phyloP scores from a whole-genome alignment of 35 echinoderm and acorn worm species.

The Nesometra sesokonis region DNA sequence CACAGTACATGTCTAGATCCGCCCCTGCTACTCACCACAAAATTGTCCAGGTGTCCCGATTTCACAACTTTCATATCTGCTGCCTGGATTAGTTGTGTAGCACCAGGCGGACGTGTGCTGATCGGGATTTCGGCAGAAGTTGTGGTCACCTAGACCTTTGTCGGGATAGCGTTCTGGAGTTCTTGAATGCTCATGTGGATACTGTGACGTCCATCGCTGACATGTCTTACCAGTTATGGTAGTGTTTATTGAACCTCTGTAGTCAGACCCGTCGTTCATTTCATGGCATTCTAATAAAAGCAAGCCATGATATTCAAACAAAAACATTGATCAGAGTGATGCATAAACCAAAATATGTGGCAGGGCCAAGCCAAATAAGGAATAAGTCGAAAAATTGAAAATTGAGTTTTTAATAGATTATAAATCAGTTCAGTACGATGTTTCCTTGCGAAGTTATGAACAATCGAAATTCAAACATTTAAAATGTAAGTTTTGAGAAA shows the following conservation, averaged over 20 bases:
- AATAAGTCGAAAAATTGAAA: too few relatives aligned
- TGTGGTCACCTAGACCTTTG: slow-evolving; percentile 6
- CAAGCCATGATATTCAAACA: too few relatives aligned
- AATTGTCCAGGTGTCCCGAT: background rate
- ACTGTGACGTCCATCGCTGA: slow-evolving; percentile 20
- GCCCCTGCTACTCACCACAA: background rate
- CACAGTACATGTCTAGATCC: too few relatives aligned
- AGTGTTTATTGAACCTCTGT: background rate
- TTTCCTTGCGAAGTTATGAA: too few relatives aligned
- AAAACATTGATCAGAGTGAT: too few relatives aligned
- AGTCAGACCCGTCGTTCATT: background rate
- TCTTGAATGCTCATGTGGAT: background rate
- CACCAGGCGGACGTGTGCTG: background rate
- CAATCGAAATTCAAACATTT: too few relatives aligned
- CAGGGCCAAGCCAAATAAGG: too few relatives aligned
- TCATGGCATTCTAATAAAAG: background rate
- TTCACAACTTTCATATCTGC: background rate
- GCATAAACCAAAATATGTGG: too few relatives aligned
- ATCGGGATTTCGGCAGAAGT: slow-evolving; percentile 26
- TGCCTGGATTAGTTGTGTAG: background rate
- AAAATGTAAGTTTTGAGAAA: too few relatives aligned
- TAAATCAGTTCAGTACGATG: too few relatives aligned
- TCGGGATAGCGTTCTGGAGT: background rate
- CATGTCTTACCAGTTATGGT: background rate
- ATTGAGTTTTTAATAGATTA: too few relatives aligned